Conservation (phyloP, 2,113 vertebrate genomes). For the Rhinogobius similis region DNA sequence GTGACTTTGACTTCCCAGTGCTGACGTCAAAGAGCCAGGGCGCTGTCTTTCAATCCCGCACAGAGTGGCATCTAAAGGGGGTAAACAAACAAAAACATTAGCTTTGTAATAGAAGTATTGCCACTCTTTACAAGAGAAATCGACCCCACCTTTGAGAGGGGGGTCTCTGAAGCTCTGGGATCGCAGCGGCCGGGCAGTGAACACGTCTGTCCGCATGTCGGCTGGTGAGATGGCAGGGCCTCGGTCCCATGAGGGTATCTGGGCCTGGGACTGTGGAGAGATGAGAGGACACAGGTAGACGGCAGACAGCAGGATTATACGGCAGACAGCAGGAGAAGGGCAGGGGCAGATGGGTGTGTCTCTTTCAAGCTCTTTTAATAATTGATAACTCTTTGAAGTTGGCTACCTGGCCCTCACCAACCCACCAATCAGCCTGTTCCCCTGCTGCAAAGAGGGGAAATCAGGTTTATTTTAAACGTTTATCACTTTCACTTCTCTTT, state of each 20-base stretch:
- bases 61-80: slow-evolving; percentile 65
- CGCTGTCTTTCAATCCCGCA: slow-evolving; percentile 78
- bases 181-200: slow-evolving; percentile 81
- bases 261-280: slow-evolving; percentile 72
- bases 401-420: slow-evolving; percentile 33
- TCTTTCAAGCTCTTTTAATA: slow-evolving; percentile 62
- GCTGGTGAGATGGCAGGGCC: slow-evolving; percentile 81
- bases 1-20: slow-evolving; percentile 68
- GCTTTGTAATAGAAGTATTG: too few species aligned
- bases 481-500: slow-evolving; percentile 9
- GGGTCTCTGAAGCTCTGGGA: slow-evolving; percentile 81
- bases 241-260: slow-evolving; percentile 78
- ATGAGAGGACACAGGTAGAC: slow-evolving; percentile 23
- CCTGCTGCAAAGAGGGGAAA: not conserved
- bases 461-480: slow-evolving; percentile 28
- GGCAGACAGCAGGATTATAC: slow-evolving; percentile 1
- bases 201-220: slow-evolving; percentile 85
- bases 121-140: not conserved
- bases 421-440: slow-evolving; percentile 8
- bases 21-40: slow-evolving; percentile 73
- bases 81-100: not conserved
- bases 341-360: slow-evolving; percentile 35
- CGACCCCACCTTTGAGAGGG: slow-evolving; percentile 72
- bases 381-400: slow-evolving; percentile 63
- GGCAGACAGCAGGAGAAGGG: slow-evolving; percentile 5